These are phyloP conservation scores for Verasper variegatus DNA, from an alignment of 2,113 vertebrate species.

Conservation along the genomic window DNA sequence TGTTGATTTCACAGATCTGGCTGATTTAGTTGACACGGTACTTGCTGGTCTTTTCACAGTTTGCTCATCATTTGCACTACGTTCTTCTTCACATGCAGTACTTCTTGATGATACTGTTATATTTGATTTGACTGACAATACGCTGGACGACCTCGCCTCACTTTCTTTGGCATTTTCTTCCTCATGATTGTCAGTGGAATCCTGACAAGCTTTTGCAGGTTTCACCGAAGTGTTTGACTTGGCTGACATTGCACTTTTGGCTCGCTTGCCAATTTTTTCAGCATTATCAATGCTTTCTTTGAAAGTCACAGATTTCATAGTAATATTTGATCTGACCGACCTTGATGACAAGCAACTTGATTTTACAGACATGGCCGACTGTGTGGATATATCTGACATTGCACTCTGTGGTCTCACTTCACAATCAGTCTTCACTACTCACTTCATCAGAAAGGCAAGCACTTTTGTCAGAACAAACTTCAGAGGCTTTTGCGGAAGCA, in stretches of 20 bases:
- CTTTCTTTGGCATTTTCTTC: slow-evolving; percentile 13
- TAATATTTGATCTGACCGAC: neutral
- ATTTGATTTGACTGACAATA: slow-evolving; percentile 30
- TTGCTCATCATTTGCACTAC: slow-evolving; percentile 8
- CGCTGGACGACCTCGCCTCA: slow-evolving; percentile 33
- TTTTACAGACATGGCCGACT: slow-evolving; percentile 59
- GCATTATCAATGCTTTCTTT: neutral
- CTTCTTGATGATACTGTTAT: slow-evolving; percentile 43
- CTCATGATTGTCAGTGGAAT: neutral
- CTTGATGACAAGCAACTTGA: slow-evolving; percentile 19
- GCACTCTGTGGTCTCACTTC: slow-evolving; percentile 42
- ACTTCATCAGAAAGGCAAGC: neutral
- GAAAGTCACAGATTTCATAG: neutral
- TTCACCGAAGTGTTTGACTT: neutral
- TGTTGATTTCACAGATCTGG: slow-evolving; percentile 51
- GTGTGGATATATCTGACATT: slow-evolving; percentile 44
- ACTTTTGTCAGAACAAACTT: slow-evolving; percentile 34
- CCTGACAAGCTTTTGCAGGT: neutral
- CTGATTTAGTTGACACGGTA: slow-evolving; percentile 58
- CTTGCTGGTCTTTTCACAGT: slow-evolving; percentile 48
- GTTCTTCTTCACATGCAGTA: slow-evolving; percentile 7
- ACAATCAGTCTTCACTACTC: slow-evolving; percentile 12
- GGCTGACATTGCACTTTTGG: slow-evolving; percentile 16
- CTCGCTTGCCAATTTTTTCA: slow-evolving; percentile 1
- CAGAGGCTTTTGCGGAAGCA: slow-evolving; percentile 47